Evolutionary conservation across 2,888 invertebrate species (phyloP).

Genomic region (Nipponacmea schrenckii): DNA sequence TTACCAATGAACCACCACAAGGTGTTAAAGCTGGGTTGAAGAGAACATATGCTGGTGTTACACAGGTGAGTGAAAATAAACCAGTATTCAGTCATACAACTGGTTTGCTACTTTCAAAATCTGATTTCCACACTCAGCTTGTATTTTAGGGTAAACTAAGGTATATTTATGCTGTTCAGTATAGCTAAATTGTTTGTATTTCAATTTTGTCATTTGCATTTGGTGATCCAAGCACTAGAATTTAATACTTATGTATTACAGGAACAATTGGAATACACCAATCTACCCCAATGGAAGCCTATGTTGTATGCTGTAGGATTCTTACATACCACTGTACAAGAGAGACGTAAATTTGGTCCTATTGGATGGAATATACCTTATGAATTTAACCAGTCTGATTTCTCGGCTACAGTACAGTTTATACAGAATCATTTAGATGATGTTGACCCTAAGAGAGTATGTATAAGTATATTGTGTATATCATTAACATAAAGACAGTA

Average conservation of each 20-base stretch:
- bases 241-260: slow-evolving; percentile 24
- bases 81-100: background rate
- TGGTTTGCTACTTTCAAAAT: background rate
- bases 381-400: slow-evolving; percentile 96
- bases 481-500: background rate
- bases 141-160: background rate
- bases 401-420: slow-evolving; percentile 94
- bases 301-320: slow-evolving; percentile 93
- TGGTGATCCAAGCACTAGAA: too few species aligned
- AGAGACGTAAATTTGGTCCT: slow-evolving; percentile 93
- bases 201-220: background rate
- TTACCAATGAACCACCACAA: slow-evolving; percentile 97
- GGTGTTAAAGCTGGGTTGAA: slow-evolving; percentile 93
- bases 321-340: slow-evolving; percentile 93
- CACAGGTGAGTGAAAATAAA: slow-evolving; percentile 73
- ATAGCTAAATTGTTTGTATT: background rate
- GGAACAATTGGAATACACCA: slow-evolving; percentile 88
- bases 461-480: slow-evolving; percentile 6
- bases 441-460: slow-evolving; percentile 89
- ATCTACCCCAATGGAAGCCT: slow-evolving; percentile 90
- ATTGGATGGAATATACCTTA: slow-evolving; percentile 97
- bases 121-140: background rate
- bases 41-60: slow-evolving; percentile 89
- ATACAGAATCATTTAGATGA: slow-evolving; percentile 96
- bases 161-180: background rate